Evolutionary conservation across 2,888 invertebrate species (phyloP).

Genomic region (Idaea biselata): DNA sequence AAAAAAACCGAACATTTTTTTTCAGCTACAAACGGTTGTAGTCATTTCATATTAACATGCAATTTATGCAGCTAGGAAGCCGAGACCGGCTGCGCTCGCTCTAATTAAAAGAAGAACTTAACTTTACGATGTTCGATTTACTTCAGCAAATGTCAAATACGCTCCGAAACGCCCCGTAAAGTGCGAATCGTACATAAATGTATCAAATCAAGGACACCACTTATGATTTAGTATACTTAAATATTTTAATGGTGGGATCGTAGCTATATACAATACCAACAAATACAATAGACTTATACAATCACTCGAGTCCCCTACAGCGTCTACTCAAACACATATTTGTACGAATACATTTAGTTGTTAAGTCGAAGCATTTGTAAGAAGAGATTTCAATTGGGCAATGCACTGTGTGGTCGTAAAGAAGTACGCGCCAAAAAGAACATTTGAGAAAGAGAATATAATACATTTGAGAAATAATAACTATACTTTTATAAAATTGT

Average conservation of each 20-base stretch:
- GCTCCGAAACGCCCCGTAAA: too few species aligned
- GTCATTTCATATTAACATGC: too few species aligned
- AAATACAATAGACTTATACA: slow-evolving; percentile 73
- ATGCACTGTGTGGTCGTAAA: too few species aligned
- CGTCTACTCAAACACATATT: slow-evolving; percentile 26
- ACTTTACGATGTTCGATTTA: too few species aligned
- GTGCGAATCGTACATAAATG: slow-evolving; percentile 34
- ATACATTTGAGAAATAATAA: neutral
- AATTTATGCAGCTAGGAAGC: too few species aligned
- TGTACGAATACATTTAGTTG: slow-evolving; percentile 24
- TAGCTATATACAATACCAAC: slow-evolving; percentile 79
- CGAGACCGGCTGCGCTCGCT: too few species aligned
- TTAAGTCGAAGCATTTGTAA: neutral
- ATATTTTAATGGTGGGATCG: slow-evolving; percentile 79
- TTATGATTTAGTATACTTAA: slow-evolving; percentile 75
- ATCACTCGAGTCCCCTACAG: slow-evolving; percentile 75
- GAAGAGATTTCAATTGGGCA: neutral
- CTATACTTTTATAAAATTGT: too few species aligned
- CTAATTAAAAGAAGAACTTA: too few species aligned
- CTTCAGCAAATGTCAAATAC: too few species aligned
- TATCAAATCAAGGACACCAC: slow-evolving; percentile 68
- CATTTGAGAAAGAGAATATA: neutral
- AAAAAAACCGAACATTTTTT: too few species aligned
- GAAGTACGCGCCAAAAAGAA: slow-evolving; percentile 4
- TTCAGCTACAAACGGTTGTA: too few species aligned